A percentile compares a stretch with the other conserved stretches of the same genome.
Conservation (phyloP, 2,888 invertebrate genomes). For the Diabrotica balteata region DNA sequence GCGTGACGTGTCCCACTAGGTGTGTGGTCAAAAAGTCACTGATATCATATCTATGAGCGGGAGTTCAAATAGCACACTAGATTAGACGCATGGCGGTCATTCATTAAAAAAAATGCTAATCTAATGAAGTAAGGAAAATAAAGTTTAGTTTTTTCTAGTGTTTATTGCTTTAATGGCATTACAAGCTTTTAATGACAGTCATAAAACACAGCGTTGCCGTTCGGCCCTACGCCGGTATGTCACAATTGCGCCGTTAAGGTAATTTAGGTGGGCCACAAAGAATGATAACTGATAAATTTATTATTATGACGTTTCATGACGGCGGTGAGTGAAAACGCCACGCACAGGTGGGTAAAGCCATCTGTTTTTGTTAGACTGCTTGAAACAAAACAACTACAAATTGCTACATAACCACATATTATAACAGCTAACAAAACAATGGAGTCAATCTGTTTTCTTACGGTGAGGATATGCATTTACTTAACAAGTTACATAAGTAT, state of each 20-base stretch:
- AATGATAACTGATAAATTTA: slow-evolving; percentile 15
- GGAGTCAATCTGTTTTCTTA: too few species aligned
- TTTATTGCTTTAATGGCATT: slow-evolving; percentile 23
- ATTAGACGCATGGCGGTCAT: slow-evolving; percentile 16
- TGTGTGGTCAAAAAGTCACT: slow-evolving; percentile 18
- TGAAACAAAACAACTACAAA: too few species aligned
- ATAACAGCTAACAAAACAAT: too few species aligned
- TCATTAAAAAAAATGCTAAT: slow-evolving; percentile 29
- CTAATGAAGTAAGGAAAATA: slow-evolving; percentile 27
- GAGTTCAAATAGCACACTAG: slow-evolving; percentile 14
- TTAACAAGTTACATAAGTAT: too few species aligned
- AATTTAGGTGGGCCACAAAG: slow-evolving; percentile 10
- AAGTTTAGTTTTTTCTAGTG: slow-evolving; percentile 25
- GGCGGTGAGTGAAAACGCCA: slow-evolving; percentile 6
- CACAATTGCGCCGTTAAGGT: not conserved
- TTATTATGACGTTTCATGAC: slow-evolving; percentile 11
- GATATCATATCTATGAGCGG: slow-evolving; percentile 11
- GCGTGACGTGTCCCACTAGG: slow-evolving; percentile 9
- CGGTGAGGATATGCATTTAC: too few species aligned
- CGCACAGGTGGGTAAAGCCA: not conserved
- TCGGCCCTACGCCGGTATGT: slow-evolving; percentile 1
- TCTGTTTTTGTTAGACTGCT: too few species aligned
- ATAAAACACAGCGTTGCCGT: slow-evolving; percentile 7
- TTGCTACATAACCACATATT: too few species aligned
- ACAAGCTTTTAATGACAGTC: slow-evolving; percentile 25